Base-by-base conservation (phyloP, 2,888 invertebrate species). In the Hyppa rectilinea region DNA sequence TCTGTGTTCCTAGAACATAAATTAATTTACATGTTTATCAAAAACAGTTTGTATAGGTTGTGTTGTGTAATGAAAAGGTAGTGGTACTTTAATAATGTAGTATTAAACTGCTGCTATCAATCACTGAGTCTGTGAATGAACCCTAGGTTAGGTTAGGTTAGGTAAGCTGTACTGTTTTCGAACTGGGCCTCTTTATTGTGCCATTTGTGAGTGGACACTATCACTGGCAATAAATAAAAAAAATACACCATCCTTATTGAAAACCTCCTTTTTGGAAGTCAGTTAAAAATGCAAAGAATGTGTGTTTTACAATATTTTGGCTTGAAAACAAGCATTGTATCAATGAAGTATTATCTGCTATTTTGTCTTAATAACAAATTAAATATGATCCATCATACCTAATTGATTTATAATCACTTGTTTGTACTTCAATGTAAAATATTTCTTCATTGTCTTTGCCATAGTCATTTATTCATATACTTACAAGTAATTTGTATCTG, bases 21-120 rank as follows among this genome's bases (percentile, higher is more conserved):
- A 40, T 10, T 45, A 34, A 40, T 10, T 45, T 53, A 43, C 12
- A 47, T 47, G 9, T 40, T 55, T 62, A 55, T 73, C 53, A 55
- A 47, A 47, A 49, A 40, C 12, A 49, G 64, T 56, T 74, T 49
- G 74, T 50, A 38, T 17, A 74, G 29, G 71, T 72, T 49, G 29
- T 12, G 71, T 72, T 49, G 29, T 12, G 64, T 74, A 64, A 49
- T 64, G 53, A 64, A 64, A 20, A 73, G 74, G 64, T 64, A 74
- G 29, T 43, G 23, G 14, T 47, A 26, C 74, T 64, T 56, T 72
- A 36, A 64, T 71, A 36, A 49, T 64, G 14, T 40, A 12, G 34
- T 17, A 29, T 62, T 12, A 62, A 34, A 31, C 9, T 17, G n/a
- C 43, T 74, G n/a, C n/a, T 72, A 74, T 72, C 74, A 56, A 74